Evolutionary conservation across 2,888 invertebrate genomes (phyloP).

Genomic region (Hoplodrina ambigua): DNA sequence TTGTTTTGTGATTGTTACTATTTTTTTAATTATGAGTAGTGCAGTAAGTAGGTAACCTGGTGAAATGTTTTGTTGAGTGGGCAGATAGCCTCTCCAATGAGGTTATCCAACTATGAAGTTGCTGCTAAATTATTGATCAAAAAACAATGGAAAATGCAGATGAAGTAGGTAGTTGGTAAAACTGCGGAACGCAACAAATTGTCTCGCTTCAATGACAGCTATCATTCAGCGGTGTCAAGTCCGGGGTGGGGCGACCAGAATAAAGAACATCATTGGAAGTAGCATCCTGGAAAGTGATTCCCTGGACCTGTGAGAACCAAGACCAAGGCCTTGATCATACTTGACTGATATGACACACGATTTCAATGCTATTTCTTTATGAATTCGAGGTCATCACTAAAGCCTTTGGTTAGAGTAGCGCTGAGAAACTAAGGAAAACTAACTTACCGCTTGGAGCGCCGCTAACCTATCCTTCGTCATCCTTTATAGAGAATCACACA

Average conservation of each 20-base stretch:
- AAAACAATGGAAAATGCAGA: slow-evolving; percentile 57
- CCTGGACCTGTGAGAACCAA: slow-evolving; percentile 33
- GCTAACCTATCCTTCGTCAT: slow-evolving; percentile 99
- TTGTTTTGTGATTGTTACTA: neutral
- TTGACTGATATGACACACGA: slow-evolving; percentile 64
- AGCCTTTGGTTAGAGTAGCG: slow-evolving; percentile 83
- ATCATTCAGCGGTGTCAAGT: slow-evolving; percentile 80
- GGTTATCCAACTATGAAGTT: slow-evolving; percentile 62
- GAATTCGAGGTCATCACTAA: slow-evolving; percentile 85
- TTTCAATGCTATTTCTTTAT: slow-evolving; percentile 78
- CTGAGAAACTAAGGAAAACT: slow-evolving; percentile 76
- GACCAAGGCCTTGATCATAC: slow-evolving; percentile 47
- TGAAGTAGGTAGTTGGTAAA: slow-evolving; percentile 65
- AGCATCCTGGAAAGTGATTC: slow-evolving; percentile 48
- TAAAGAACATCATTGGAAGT: slow-evolving; percentile 70
- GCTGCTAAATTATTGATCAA: slow-evolving; percentile 60
- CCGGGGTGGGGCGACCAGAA: slow-evolving; percentile 87
- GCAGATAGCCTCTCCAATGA: slow-evolving; percentile 51
- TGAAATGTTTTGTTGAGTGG: slow-evolving; percentile 39
- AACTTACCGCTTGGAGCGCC: slow-evolving; percentile 97
- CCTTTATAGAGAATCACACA: slow-evolving; percentile 92
- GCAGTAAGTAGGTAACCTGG: neutral
- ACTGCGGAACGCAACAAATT: slow-evolving; percentile 79
- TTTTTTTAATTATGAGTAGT: neutral
- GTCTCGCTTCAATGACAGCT: slow-evolving; percentile 83